Percentiles rank a stretch among this genome's conserved stretches.
These are phyloP conservation scores for Neotragus pygmaeus DNA, from an alignment of 2,113 vertebrate genomes.

Conservation along the genomic window DNA sequence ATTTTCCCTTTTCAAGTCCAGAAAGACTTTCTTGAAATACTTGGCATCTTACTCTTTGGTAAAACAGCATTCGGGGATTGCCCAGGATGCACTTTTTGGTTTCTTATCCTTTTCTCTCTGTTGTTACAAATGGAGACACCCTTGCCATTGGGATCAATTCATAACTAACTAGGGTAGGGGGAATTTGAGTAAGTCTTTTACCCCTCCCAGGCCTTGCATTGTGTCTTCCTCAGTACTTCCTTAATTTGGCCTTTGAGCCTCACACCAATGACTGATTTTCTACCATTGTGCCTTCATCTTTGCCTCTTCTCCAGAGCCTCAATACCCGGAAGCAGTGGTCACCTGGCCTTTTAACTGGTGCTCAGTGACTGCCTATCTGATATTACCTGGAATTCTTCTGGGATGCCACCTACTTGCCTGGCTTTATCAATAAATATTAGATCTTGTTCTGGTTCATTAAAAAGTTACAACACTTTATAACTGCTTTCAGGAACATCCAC, in stretches of 20 bases:
- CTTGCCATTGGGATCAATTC: background rate
- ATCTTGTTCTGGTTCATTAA: background rate
- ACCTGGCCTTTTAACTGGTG: background rate
- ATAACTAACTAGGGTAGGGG: background rate
- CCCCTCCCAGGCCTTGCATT: background rate
- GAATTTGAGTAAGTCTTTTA: background rate
- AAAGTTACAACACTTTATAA: background rate
- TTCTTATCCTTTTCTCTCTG: background rate
- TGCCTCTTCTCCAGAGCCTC: background rate
- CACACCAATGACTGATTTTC: background rate
- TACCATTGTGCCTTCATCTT: background rate
- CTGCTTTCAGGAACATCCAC: background rate
- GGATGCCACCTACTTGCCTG: background rate
- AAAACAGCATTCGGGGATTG: background rate
- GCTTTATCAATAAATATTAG: background rate
- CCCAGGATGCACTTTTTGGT: background rate
- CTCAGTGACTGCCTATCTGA: background rate
- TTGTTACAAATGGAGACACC: background rate
- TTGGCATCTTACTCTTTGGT: background rate
- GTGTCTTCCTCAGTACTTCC: background rate
- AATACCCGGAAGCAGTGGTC: background rate
- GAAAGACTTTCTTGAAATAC: background rate
- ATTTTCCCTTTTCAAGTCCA: background rate
- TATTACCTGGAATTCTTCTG: background rate
- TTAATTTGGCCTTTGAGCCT: background rate